phyloP scores from a whole-genome alignment of 2,888 invertebrate genomes.

The Hedya salicella region DNA sequence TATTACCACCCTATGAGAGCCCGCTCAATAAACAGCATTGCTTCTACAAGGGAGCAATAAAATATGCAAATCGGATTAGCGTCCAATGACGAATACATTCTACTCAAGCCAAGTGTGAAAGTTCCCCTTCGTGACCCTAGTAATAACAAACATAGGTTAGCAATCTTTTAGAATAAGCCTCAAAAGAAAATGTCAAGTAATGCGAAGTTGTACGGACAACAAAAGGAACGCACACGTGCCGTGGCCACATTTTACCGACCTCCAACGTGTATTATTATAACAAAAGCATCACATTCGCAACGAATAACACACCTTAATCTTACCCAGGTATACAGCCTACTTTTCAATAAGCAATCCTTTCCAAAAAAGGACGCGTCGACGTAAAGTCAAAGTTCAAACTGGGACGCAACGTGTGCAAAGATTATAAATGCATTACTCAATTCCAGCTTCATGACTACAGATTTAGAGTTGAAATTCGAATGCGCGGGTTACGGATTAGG shows the following conservation, averaged over 20 bases:
- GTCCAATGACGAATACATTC: constrained; percentile 9
- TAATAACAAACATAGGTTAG: constrained; percentile 15
- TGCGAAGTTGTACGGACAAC: constrained; percentile 57
- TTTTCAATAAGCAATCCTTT: constrained; percentile 50
- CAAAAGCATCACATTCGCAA: constrained; percentile 50
- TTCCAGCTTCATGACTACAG: constrained; percentile 50
- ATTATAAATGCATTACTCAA: constrained; percentile 43
- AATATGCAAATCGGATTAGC: constrained; percentile 32
- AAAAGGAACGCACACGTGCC: constrained; percentile 70
- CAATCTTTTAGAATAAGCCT: constrained; percentile 46
- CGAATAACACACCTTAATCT: constrained; percentile 52
- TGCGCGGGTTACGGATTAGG: constrained; percentile 48
- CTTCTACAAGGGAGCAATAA: constrained; percentile 10
- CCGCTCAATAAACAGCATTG: background rate
- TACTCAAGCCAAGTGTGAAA: constrained; percentile 22
- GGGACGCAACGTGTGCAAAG: constrained; percentile 56
- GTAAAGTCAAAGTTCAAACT: constrained; percentile 73
- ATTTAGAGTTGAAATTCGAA: constrained; percentile 56
- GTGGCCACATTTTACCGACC: constrained; percentile 56
- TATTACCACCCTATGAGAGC: background rate
- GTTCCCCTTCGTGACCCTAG: constrained; percentile 5
- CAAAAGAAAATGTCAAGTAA: constrained; percentile 63
- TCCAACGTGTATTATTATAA: constrained; percentile 58
- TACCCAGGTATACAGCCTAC: constrained; percentile 46
- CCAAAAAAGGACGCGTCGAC: constrained; percentile 59